Evolutionary conservation across 1,140 invertebrate species (phyloP).

Genomic region (Charaxes varanes): DNA sequence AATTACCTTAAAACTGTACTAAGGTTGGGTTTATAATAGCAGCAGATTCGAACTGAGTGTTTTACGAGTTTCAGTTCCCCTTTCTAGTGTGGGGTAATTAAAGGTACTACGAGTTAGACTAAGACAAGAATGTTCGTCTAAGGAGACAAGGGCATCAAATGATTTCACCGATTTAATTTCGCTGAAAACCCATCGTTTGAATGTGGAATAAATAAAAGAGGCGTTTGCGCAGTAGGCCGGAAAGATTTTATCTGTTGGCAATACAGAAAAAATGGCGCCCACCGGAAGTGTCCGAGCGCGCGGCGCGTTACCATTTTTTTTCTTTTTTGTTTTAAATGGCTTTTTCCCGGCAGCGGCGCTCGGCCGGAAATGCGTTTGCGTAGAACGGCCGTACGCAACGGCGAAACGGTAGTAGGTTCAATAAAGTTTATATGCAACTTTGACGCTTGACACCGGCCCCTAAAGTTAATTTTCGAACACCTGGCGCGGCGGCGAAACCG

Average conservation of each 20-base stretch:
- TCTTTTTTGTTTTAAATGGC: constrained; percentile 73
- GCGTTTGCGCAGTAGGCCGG: constrained; percentile 68
- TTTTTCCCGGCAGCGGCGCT: constrained; percentile 72
- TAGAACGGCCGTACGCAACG: constrained; percentile 54
- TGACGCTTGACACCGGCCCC: constrained; percentile 35
- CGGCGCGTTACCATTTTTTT: constrained; percentile 71
- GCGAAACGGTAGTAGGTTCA: constrained; percentile 42
- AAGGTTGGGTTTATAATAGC: too few species aligned
- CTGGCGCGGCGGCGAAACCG: constrained; percentile 24
- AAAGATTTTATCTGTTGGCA: constrained; percentile 74
- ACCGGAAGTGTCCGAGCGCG: constrained; percentile 73
- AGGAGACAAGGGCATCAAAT: too few species aligned
- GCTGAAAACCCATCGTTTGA: constrained; percentile 50
- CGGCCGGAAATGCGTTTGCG: constrained; percentile 72
- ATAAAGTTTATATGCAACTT: constrained; percentile 49
- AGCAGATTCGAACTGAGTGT: too few species aligned
- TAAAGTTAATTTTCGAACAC: constrained; percentile 37
- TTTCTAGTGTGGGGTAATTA: too few species aligned
- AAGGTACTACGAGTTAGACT: too few species aligned
- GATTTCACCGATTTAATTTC: constrained; percentile 25
- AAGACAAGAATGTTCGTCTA: too few species aligned
- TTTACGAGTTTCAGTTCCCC: too few species aligned
- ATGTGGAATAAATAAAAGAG: constrained; percentile 61
- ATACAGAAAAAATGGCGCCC: constrained; percentile 74
- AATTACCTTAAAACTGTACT: too few species aligned